Conservation (phyloP, 2,113 vertebrate species). For the Nematolebias whitei region DNA sequence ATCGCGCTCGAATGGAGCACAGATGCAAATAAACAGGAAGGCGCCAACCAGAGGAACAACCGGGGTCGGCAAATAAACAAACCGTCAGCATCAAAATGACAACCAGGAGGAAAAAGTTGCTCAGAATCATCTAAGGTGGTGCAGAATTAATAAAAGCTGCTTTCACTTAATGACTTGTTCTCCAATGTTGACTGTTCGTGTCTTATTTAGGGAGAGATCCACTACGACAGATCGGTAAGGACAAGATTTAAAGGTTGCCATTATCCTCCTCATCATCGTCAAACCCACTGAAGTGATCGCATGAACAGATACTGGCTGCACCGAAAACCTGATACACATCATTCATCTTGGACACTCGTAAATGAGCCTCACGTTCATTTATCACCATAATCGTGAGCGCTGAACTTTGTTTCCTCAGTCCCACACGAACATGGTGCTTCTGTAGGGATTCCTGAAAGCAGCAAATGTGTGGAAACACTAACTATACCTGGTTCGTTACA, state of each 20-base stretch:
- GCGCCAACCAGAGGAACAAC: conserved; percentile 25
- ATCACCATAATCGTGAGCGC: not conserved
- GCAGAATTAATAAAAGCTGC: not conserved
- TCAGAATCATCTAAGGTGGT: not conserved
- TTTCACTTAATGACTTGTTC: not conserved
- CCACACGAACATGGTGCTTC: not conserved
- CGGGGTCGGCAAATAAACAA: conserved; percentile 33
- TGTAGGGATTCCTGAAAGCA: not conserved
- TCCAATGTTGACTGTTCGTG: not conserved
- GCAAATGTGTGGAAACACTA: not conserved
- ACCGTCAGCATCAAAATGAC: not conserved
- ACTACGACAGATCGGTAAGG: not conserved
- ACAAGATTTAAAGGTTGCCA: not conserved
- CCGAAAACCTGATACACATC: not conserved
- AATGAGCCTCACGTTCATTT: not conserved
- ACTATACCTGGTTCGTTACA: not conserved
- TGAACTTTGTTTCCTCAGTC: not conserved
- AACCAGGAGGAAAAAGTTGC: not conserved
- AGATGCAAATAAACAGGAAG: conserved; percentile 36
- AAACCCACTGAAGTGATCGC: not conserved
- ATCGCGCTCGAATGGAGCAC: conserved; percentile 16
- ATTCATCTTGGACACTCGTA: not conserved
- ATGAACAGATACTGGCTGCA: conserved; percentile 1
- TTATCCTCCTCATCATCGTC: not conserved
- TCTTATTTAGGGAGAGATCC: not conserved